Evolutionary conservation across 2,888 invertebrate genomes (phyloP), one percentile per base, ranked within the genome.

Genomic region (Synergus laeviventris): DNA sequence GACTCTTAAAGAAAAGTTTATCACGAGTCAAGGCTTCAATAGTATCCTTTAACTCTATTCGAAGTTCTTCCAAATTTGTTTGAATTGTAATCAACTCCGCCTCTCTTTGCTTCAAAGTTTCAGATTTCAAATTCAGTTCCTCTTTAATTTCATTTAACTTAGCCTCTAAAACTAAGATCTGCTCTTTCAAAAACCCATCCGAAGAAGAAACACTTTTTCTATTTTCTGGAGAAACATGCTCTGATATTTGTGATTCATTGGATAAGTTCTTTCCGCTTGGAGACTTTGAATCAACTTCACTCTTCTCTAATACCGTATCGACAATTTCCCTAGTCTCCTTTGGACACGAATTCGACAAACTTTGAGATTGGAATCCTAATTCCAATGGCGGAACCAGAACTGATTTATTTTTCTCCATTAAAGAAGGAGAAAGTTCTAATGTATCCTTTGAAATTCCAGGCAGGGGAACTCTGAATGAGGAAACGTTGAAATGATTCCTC

Each of bases 81-180:
- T 92, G 87, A 61, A 94, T 85, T 1, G 89, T 90, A 66, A 93
- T 91, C 4, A 94, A 91, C 79, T 93, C 92, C 64, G 92, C 91
- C 82, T 94, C 94, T 76, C 94, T 93, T 49, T 94, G 93, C 70
- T 92, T 91, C 14, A 94, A 91, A 61, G 91, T 91, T 59, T 91
- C 87, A 78, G 93, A 93, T 86, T 94, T 95, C 85, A 93, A 93
- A 39, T 94, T 93, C 61, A 95, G 85, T 66, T 93, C 93, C 79
- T 92, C 92, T 79, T 93, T 94, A 73, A 95, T 87, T 36, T 93
- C 92, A 66, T 91, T 89, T 76, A 96, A 91, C 82, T 94, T 94
- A n/a, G 78, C 79, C 59, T 88, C 86, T 8, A 87, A 75, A 5
- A 86, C 83, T 61, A 84, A 81, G 54, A 84, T 83, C 2, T 76